Percentiles rank a stretch among this genome's conserved stretches.
Conservation (phyloP, 1,140 invertebrate species). For the Pseudomyrmex gracilis region DNA sequence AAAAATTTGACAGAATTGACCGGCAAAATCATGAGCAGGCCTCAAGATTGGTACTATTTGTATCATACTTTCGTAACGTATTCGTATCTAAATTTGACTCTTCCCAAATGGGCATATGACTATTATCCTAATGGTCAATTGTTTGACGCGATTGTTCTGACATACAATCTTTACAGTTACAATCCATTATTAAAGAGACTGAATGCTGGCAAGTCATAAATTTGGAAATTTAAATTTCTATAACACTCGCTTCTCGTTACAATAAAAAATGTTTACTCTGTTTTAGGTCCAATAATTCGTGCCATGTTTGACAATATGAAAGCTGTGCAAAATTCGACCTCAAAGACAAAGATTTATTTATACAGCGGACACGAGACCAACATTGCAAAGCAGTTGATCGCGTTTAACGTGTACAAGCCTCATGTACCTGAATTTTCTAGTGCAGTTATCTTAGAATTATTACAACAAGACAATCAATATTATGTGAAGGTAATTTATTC, state of each 20-base stretch:
- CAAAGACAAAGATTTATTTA: conserved; percentile 85
- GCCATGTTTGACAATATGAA: conserved; percentile 85
- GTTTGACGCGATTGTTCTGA: conserved; percentile 84
- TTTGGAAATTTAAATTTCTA: background rate
- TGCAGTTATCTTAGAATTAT: conserved; percentile 82
- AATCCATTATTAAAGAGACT: conserved; percentile 55
- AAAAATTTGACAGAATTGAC: conserved; percentile 80
- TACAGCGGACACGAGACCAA: conserved; percentile 90
- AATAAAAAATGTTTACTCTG: background rate
- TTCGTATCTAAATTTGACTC: conserved; percentile 54
- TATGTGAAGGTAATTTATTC: conserved; percentile 84
- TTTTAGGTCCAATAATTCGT: conserved; percentile 85
- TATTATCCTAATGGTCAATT: conserved; percentile 82
- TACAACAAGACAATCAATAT: conserved; percentile 72
- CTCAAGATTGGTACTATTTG: conserved; percentile 84
- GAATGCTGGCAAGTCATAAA: background rate
- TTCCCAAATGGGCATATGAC: conserved; percentile 85
- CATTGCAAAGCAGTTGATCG: conserved; percentile 87
- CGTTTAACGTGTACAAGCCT: conserved; percentile 87
- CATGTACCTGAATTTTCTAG: conserved; percentile 86
- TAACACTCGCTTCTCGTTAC: background rate
- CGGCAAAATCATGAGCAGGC: conserved; percentile 81
- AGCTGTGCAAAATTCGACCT: conserved; percentile 75
- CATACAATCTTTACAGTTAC: conserved; percentile 81
- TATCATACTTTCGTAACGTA: conserved; percentile 86